Evolutionary conservation across 2,888 invertebrate species (phyloP), one percentile per base, ranked within the genome.

Genomic region (Ptilodon capucinus): DNA sequence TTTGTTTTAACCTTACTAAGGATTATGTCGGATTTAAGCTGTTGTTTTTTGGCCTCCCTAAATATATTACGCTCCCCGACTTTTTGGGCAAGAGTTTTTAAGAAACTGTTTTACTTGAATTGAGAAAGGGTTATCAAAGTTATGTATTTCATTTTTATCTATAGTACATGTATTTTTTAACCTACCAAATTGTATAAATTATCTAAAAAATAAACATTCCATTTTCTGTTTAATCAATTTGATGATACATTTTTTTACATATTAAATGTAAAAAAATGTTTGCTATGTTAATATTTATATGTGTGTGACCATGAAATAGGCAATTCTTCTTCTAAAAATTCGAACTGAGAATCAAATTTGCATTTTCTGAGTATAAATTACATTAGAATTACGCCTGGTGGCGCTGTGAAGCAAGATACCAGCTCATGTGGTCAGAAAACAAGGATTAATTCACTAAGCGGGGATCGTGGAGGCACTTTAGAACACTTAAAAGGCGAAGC

Each of bases 1-100:
- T 64, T 62, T 62, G 54, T 57, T 63, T 65, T 51, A 61, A 58
- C 59, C 61, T 53, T 48, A 53, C 51, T 50, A 39, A 18, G 56
- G 65, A 64, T 72, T 70, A 68, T 44, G 53, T 53, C 11, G 54
- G 61, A 53, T 60, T 64, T 60, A 43, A 67, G 68, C 60, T 67
- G 54, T 53, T 64, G 64, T 60, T 67, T 36, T 47, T 32, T 58
- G 54, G 54, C 48, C 36, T 48, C 39, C 42, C 44, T 36, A 55
- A 52, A 64, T 67, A 60, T 64, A 67, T 64, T 54, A 60, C 44
- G 41, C 36, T 46, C 43, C 19, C 46, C 42, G 34, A 28, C 36
- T 40, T 52, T 60, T 28, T 14, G n/a, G 42, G 16, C 3, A 23
- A 51, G 45, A 42, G 44, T 57, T 40, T 40, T 2, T 14, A 14